phyloP scores from a whole-genome alignment of 2,113 vertebrate genomes.

The Atherinomorus stipes region DNA sequence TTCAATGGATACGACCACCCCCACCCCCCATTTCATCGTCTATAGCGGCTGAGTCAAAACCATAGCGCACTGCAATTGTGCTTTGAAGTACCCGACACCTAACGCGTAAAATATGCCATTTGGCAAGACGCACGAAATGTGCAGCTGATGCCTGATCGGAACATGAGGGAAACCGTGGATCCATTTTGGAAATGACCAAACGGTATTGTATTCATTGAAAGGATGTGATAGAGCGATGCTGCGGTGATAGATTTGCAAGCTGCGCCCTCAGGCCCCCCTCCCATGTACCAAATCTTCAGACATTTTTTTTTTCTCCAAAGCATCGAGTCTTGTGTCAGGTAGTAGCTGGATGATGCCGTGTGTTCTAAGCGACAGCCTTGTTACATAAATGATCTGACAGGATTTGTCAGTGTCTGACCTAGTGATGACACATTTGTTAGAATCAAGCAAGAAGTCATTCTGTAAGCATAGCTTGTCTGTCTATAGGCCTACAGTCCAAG shows the following conservation, averaged over 20 bases:
- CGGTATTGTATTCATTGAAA: slow-evolving; percentile 60
- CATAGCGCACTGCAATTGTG: slow-evolving; percentile 52
- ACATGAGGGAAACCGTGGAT: slow-evolving; percentile 47
- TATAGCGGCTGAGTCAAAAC: slow-evolving; percentile 61
- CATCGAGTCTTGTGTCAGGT: slow-evolving; percentile 64
- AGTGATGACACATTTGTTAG: slow-evolving; percentile 71
- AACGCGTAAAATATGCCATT: slow-evolving; percentile 66
- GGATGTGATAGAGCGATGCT: slow-evolving; percentile 72
- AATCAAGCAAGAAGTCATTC: slow-evolving; percentile 66
- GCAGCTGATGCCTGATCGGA: slow-evolving; percentile 37
- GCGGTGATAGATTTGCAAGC: slow-evolving; percentile 73
- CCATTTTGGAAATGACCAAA: slow-evolving; percentile 70
- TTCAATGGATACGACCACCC: slow-evolving; percentile 62
- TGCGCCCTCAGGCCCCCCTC: slow-evolving; percentile 54
- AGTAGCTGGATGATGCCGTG: slow-evolving; percentile 55
- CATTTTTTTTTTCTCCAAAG: slow-evolving; percentile 56
- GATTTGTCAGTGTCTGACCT: slow-evolving; percentile 71
- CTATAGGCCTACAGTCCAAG: slow-evolving; percentile 42
- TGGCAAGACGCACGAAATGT: slow-evolving; percentile 52
- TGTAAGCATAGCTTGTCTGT: slow-evolving; percentile 41
- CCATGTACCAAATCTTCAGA: slow-evolving; percentile 65
- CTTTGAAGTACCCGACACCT: slow-evolving; percentile 58
- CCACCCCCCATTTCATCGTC: slow-evolving; percentile 67
- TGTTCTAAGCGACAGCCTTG: slow-evolving; percentile 51
- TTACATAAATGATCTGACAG: slow-evolving; percentile 75